Conservation (phyloP, 2,797 vertebrate genomes). For the Enteromius viviparus region DNA sequence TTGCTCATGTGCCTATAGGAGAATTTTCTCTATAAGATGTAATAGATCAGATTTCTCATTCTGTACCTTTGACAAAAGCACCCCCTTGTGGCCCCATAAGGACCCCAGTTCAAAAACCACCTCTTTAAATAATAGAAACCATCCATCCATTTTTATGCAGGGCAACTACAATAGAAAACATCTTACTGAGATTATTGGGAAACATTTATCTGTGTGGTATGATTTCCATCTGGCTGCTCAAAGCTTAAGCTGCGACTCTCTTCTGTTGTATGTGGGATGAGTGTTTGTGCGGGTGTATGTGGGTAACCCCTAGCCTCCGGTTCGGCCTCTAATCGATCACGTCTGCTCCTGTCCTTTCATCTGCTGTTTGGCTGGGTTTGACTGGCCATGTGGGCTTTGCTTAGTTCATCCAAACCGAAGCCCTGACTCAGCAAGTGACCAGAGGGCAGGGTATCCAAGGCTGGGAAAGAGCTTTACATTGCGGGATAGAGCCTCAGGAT, state of each 20-base stretch:
- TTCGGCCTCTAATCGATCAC: slow-evolving; percentile 35
- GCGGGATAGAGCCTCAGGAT: slow-evolving; percentile 9
- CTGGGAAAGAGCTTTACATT: slow-evolving; percentile 37
- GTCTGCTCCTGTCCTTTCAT: slow-evolving; percentile 33
- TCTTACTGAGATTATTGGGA: slow-evolving; percentile 23
- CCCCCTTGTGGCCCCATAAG: neutral
- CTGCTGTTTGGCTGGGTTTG: slow-evolving; percentile 10
- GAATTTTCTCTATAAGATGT: neutral
- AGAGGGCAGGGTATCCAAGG: slow-evolving; percentile 4
- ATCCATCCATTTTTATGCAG: neutral
- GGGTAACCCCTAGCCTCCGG: slow-evolving; percentile 13
- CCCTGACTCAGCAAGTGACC: slow-evolving; percentile 42
- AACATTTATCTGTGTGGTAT: slow-evolving; percentile 5
- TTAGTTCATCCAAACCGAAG: slow-evolving; percentile 32
- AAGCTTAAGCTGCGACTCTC: slow-evolving; percentile 1
- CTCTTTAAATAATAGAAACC: neutral
- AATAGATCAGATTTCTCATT: neutral
- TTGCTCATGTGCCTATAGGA: slow-evolving; percentile 29
- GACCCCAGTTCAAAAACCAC: neutral
- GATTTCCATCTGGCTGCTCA: slow-evolving; percentile 25
- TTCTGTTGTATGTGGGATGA: slow-evolving; percentile 21
- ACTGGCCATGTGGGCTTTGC: slow-evolving; percentile 26
- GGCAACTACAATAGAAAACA: neutral
- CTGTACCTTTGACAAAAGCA: neutral
- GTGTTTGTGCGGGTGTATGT: slow-evolving; percentile 44